A percentile compares a stretch with the other conserved stretches of the same genome.
Conservation (phyloP, 2,888 invertebrate species). For the Kuschelorhynchus macadamiae region DNA sequence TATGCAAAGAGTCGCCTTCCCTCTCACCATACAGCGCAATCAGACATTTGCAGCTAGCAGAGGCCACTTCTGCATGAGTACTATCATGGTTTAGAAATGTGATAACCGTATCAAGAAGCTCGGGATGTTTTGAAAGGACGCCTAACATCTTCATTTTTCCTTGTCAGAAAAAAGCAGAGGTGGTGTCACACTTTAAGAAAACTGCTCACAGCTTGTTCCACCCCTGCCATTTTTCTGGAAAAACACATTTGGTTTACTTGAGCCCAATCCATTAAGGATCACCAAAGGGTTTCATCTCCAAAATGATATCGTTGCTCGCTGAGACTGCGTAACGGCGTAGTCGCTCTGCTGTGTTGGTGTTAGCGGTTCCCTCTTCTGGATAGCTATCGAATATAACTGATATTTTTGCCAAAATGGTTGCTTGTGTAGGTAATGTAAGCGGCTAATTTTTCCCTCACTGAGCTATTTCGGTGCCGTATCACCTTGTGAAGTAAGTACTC, state of each 20-base stretch:
- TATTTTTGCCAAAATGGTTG: constrained; percentile 8
- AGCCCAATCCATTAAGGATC: constrained; percentile 4
- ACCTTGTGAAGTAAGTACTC: not conserved
- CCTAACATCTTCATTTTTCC: no score
- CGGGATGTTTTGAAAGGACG: no score
- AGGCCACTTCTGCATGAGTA: no score
- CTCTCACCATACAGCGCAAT: no score
- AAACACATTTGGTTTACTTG: constrained; percentile 20
- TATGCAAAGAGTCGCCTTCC: no score
- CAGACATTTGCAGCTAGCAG: no score
- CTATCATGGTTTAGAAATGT: no score
- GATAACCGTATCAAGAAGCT: no score
- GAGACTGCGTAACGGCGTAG: constrained; percentile 11
- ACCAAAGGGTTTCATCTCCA: not conserved
- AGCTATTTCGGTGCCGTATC: constrained; percentile 3
- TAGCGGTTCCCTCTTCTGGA: constrained; percentile 19
- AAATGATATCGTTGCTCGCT: constrained; percentile 22
- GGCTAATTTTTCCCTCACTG: not conserved
- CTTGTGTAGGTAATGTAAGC: not conserved
- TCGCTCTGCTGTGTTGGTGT: constrained; percentile 17
- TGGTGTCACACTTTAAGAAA: no score
- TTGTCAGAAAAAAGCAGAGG: no score
- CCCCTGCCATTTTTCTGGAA: constrained; percentile 25
- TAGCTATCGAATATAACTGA: constrained; percentile 15
- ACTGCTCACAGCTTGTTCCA: constrained; percentile 20